Conservation (phyloP, 2,113 vertebrate species). For the Uropsilus gracilis region DNA sequence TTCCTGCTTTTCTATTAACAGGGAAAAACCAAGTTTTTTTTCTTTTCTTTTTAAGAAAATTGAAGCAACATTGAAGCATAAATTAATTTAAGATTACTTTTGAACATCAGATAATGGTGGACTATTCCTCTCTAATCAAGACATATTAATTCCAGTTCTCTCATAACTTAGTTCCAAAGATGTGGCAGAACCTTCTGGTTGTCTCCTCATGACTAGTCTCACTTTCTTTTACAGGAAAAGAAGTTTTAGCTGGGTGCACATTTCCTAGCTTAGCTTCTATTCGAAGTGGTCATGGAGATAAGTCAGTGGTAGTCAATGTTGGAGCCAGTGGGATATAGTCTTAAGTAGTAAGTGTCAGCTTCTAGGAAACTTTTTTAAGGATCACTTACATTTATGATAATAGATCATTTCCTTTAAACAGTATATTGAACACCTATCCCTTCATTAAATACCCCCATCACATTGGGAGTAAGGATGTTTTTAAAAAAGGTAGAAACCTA, state of each 20-base stretch:
- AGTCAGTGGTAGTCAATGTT: not conserved
- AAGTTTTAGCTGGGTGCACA: slow-evolving; percentile 16
- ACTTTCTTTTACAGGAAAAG: not conserved
- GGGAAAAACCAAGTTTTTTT: not conserved
- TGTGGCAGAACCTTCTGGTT: not conserved
- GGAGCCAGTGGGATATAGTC: not conserved
- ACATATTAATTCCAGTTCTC: not conserved
- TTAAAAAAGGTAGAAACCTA: not conserved
- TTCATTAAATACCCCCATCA: not conserved
- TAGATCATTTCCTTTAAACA: slow-evolving; percentile 24
- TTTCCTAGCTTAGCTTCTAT: not conserved
- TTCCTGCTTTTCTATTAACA: slow-evolving; percentile 39
- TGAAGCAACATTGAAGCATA: not conserved
- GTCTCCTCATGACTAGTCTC: not conserved
- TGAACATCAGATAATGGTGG: not conserved
- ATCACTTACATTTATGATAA: slow-evolving; percentile 14
- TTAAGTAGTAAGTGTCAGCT: slow-evolving; percentile 8
- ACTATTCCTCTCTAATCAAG: not conserved
- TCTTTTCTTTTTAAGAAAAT: not conserved
- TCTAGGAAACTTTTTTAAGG: not conserved
- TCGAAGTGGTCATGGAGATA: not conserved
- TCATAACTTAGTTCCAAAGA: not conserved
- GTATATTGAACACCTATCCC: not conserved
- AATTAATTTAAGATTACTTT: not conserved
- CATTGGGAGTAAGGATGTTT: not conserved